These are phyloP conservation scores for Chydorus sphaericus DNA, from an alignment of 2,888 invertebrate genomes.

Conservation along the genomic window DNA sequence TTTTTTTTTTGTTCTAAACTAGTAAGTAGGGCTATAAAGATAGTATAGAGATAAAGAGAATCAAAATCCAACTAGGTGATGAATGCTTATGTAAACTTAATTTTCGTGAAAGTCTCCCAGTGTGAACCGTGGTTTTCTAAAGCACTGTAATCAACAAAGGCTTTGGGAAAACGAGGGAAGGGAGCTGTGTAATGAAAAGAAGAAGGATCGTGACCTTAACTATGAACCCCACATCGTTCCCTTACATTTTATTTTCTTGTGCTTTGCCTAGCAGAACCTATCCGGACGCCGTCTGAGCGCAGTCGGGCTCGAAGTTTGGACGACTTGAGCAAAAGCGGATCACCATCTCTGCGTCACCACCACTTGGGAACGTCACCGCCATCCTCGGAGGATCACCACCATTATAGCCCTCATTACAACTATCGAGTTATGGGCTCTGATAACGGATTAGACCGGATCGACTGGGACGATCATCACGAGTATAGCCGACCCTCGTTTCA, in stretches of 20 bases:
- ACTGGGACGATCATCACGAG: background rate
- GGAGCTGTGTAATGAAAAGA: too few species aligned
- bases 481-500: background rate
- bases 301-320: constrained; percentile 42
- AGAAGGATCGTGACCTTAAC: background rate
- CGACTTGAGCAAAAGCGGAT: constrained; percentile 34
- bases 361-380: constrained; percentile 17
- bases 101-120: too few species aligned
- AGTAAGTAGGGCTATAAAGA: too few species aligned
- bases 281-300: constrained; percentile 19
- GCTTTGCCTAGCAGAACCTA: background rate
- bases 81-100: too few species aligned
- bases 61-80: too few species aligned
- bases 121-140: too few species aligned
- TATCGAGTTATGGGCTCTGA: constrained; percentile 14
- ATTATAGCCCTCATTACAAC: constrained; percentile 15
- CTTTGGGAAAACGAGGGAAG: too few species aligned
- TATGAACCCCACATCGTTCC: background rate
- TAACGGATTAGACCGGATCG: constrained; percentile 13
- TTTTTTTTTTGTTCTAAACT: too few species aligned
- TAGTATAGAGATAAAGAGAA: too few species aligned
- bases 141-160: background rate
- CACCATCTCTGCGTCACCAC: constrained; percentile 15
- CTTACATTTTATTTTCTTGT: background rate
- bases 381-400: constrained; percentile 14